Evolutionary conservation across 2,797 vertebrate species (phyloP), one percentile per base, ranked within the genome.

Genomic region (Choloepus didactylus): DNA sequence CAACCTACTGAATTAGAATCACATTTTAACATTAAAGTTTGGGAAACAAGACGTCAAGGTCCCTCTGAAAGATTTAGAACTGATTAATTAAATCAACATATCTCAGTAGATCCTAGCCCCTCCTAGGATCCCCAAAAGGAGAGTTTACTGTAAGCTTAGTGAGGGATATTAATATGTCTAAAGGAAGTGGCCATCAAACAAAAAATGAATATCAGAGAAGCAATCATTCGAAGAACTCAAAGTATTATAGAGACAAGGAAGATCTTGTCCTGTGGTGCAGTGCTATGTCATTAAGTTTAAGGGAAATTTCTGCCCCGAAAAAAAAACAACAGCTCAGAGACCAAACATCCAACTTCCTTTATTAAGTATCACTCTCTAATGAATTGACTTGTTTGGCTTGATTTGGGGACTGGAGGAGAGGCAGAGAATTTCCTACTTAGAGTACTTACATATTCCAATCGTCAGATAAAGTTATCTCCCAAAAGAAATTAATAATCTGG

Each of bases 301-400:
- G 29, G 4, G 18, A 93, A 86, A 6, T 3, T 19, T 81, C 54
- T 91, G 16, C 72, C 35, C 31, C 18, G 18, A 35, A 27, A 72
- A 23, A 84, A n/a, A 87, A 35, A 54, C 46, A 62, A 75, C 14
- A 51, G 4, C 21, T 14, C 56, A 59, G 54, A 11, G 29, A 49
- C 18, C 62, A 85, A 80, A 59, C 35, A 59, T 69, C 49, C 35
- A 51, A 56, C 38, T 79, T 62, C 15, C 23, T 49, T 95, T 82
- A 64, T 49, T 70, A 87, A 89, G 49, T 64, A 90, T 60, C 62
- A 46, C 54, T 89, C 69, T 27, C 60, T 62, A 27, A 62, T 62
- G 60, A 62, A 15, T 88, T 38, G 44, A 82, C 87, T 93, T 66
- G 9, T 91, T 91, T 96, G 73, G 31, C 67, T 84, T 85, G 81